Evolutionary conservation across 1,140 invertebrate genomes (phyloP), one percentile per base, ranked within the genome.

Genomic region (Drosophila ficusphila): DNA sequence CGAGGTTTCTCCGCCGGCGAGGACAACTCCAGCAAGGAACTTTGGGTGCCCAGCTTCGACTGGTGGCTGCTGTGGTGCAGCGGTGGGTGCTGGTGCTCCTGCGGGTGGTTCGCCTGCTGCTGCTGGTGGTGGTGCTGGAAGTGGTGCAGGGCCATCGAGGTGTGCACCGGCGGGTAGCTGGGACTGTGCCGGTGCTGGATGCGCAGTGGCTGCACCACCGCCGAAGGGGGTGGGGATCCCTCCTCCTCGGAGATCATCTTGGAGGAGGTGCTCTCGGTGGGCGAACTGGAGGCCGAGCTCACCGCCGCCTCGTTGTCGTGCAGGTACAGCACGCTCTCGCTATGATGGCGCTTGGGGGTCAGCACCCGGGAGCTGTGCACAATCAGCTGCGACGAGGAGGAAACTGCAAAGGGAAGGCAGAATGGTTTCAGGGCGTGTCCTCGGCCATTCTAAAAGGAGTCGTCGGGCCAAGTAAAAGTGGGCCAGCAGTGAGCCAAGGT

Each of bases 281-380:
- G 49, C 31, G 64, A 31, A n/a, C n/a, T n/a, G 29, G 42, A 18
- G 16, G 21, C 41, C 4, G 61, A 16, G 8, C 39, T 39, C 8
- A 68, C 14, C 38, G 60, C 19, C 36, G 62, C 14, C 33, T 91
- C 90, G 18, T 89, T 83, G 57, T 86, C 81, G 54, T 93, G 93
- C 72, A 95, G 92, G 78, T 96, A 96, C 9, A 96, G 89, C 6
- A 96, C 95, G 81, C 95, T 96, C 90, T 96, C 96, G 3, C 96
- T 96, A 72, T 96, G 94, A 90, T 96, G 96, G 64, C 96, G 92
- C 91, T 97, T 96, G 4, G 96, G 96, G 6, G 95, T 95, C 82
- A 95, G 94, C 6, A 97, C 96, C 51, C 95, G 92, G 18, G 96
- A 95, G 76, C 96, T 96, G 76, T 96, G 96, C 11, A 94, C 96